These are phyloP conservation scores for Potamilus streckersoni DNA, from an alignment of 1,140 invertebrate genomes.

Conservation along the genomic window DNA sequence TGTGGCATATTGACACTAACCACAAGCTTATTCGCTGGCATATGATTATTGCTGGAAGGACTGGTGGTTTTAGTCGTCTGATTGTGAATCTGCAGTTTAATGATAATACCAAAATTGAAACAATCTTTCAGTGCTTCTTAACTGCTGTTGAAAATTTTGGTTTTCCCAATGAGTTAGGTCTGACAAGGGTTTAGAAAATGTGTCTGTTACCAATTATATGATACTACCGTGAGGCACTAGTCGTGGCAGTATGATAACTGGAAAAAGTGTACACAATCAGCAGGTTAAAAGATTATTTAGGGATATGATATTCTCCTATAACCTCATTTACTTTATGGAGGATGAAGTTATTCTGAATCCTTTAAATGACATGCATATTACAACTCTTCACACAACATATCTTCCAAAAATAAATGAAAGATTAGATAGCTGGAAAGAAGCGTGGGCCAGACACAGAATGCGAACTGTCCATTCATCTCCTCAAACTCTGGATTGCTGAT, in stretches of 20 bases:
- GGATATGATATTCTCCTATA: slow-evolving; percentile 8
- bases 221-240: background rate
- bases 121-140: slow-evolving; percentile 9
- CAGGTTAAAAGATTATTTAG: slow-evolving; percentile 15
- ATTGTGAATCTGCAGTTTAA: slow-evolving; percentile 5
- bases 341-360: slow-evolving; percentile 30
- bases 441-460: slow-evolving; percentile 33
- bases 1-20: slow-evolving; percentile 23
- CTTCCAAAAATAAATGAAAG: slow-evolving; percentile 26
- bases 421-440: slow-evolving; percentile 25
- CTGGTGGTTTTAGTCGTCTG: slow-evolving; percentile 15
- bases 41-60: slow-evolving; percentile 11
- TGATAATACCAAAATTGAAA: slow-evolving; percentile 9
- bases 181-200: slow-evolving; percentile 17
- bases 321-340: slow-evolving; percentile 28
- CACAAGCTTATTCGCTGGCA: slow-evolving; percentile 22
- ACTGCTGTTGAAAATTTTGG: background rate
- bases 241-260: background rate
- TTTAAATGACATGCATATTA: slow-evolving; percentile 20
- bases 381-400: slow-evolving; percentile 20
- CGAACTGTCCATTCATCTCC: slow-evolving; percentile 31
- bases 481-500: slow-evolving; percentile 11
- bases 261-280: slow-evolving; percentile 6
- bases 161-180: slow-evolving; percentile 3
- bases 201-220: slow-evolving; percentile 10